Evolutionary conservation across 2,888 invertebrate species (phyloP).

Genomic region (Clanis bilineata): DNA sequence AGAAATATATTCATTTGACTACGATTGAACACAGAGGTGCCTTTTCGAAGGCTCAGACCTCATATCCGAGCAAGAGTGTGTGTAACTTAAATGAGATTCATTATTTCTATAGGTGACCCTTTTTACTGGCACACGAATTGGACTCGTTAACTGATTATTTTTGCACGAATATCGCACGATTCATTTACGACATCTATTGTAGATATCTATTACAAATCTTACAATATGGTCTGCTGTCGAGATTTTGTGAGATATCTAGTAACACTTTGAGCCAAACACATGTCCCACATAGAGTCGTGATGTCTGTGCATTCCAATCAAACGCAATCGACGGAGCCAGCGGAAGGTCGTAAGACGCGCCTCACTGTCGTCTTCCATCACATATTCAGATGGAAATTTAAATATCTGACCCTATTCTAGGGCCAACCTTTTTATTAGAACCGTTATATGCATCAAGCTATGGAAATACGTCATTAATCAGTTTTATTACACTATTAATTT

Average conservation of each 20-base stretch:
- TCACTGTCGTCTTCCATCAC: not conserved
- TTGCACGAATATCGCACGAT: not conserved
- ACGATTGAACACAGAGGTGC: too few species aligned
- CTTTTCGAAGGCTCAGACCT: too few species aligned
- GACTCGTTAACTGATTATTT: not conserved
- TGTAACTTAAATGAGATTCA: too few species aligned
- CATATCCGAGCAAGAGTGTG: too few species aligned
- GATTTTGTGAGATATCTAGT: not conserved
- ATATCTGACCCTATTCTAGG: not conserved
- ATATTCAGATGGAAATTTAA: not conserved
- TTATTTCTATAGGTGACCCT: not conserved
- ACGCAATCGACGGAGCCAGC: conserved; percentile 58
- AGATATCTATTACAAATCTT: too few species aligned
- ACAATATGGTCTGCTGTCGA: not conserved
- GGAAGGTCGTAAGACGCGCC: conserved; percentile 50
- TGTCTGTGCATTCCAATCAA: conserved; percentile 61
- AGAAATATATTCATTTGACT: too few species aligned
- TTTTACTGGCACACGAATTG: not conserved
- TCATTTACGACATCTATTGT: not conserved
- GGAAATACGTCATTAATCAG: not conserved
- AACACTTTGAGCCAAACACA: conserved; percentile 11
- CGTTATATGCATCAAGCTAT: not conserved
- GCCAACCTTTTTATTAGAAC: not conserved
- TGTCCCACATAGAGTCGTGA: conserved; percentile 48
- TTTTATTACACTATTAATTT: not conserved